Percentiles rank a stretch among this genome's conserved stretches.
phyloP scores from a whole-genome alignment of 2,888 invertebrate genomes.

The Sarcophaga caerulescens region DNA sequence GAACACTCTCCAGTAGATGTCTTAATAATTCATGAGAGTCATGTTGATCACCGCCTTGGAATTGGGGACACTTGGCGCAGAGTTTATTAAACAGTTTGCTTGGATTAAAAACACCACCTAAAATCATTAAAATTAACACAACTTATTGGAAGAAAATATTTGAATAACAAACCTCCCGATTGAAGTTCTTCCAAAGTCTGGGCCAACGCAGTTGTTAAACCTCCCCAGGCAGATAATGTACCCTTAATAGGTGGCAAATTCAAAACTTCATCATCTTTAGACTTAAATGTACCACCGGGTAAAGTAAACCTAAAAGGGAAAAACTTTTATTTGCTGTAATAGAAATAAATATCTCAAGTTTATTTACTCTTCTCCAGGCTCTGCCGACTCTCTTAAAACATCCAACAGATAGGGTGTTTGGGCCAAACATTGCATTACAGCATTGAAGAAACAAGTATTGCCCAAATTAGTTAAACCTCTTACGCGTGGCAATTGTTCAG shows the following conservation, averaged over 20 bases:
- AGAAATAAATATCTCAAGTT: neutral
- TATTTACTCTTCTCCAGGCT: slow-evolving; percentile 84
- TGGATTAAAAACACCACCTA: slow-evolving; percentile 86
- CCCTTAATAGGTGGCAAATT: slow-evolving; percentile 86
- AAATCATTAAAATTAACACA: neutral
- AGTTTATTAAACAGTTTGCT: slow-evolving; percentile 85
- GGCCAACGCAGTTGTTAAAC: slow-evolving; percentile 85
- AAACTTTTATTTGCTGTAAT: neutral
- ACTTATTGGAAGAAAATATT: neutral
- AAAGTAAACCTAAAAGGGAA: slow-evolving; percentile 83
- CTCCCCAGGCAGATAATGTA: slow-evolving; percentile 86
- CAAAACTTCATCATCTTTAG: slow-evolving; percentile 82
- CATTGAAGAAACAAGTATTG: slow-evolving; percentile 98
- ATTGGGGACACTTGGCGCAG: slow-evolving; percentile 88
- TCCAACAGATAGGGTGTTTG: slow-evolving; percentile 90
- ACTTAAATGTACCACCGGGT: slow-evolving; percentile 87
- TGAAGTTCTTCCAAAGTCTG: slow-evolving; percentile 88
- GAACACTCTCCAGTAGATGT: slow-evolving; percentile 93
- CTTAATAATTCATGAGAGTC: slow-evolving; percentile 97
- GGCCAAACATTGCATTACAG: slow-evolving; percentile 95
- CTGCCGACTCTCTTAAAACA: slow-evolving; percentile 86
- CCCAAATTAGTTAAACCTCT: slow-evolving; percentile 95
- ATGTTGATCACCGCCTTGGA: slow-evolving; percentile 96
- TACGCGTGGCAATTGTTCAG: slow-evolving; percentile 82
- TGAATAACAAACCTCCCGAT: slow-evolving; percentile 77